A percentile compares a stretch with the other conserved stretches of the same genome.
These are phyloP conservation scores for Mesoligia furuncula DNA, from an alignment of 2,888 invertebrate genomes.

Conservation along the genomic window DNA sequence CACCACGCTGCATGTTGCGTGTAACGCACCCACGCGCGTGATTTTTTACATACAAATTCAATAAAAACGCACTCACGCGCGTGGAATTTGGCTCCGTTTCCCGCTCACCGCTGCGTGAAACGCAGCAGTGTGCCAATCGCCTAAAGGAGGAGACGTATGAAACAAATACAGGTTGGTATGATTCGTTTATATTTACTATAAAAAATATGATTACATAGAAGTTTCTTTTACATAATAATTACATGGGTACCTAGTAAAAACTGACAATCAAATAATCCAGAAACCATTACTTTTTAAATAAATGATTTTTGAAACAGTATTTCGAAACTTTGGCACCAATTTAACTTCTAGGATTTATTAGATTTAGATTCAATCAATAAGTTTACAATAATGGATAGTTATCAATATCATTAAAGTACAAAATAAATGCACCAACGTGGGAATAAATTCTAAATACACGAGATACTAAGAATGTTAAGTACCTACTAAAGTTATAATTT, in stretches of 20 bases:
- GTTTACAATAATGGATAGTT: constrained; percentile 50
- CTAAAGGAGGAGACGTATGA: background rate
- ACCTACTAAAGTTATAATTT: constrained; percentile 68
- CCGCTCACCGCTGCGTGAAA: no score
- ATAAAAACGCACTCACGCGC: no score
- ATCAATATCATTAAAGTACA: constrained; percentile 60
- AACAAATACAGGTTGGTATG: constrained; percentile 56
- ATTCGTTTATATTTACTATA: constrained; percentile 74
- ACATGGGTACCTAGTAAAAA: constrained; percentile 58
- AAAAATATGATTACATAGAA: constrained; percentile 78
- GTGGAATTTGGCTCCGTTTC: no score
- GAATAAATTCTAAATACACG: constrained; percentile 67
- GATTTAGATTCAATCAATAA: constrained; percentile 63
- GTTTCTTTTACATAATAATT: constrained; percentile 65
- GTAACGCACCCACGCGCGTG: no score
- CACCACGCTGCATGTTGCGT: no score
- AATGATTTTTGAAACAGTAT: constrained; percentile 49
- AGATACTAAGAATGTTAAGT: constrained; percentile 72
- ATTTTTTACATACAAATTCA: no score
- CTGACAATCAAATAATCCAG: constrained; percentile 51
- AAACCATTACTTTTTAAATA: constrained; percentile 45
- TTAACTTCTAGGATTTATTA: constrained; percentile 70
- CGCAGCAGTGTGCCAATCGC: no score
- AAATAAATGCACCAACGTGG: constrained; percentile 80
- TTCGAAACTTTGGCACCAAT: constrained; percentile 85